These are phyloP conservation scores for Dallia pectoralis DNA, from an alignment of 2,797 vertebrate species.

Conservation along the genomic window DNA sequence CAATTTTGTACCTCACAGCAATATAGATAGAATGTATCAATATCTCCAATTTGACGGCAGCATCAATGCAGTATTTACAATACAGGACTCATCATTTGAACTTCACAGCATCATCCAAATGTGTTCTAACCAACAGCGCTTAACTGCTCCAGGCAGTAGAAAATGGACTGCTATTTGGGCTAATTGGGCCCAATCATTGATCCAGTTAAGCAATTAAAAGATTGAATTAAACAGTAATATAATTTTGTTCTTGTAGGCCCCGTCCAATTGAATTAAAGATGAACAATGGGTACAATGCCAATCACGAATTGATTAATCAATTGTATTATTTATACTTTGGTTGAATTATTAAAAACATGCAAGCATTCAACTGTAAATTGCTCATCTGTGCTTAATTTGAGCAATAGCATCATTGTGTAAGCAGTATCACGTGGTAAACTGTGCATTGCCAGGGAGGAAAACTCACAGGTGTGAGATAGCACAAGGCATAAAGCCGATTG, in stretches of 20 bases:
- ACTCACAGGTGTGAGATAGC: too few species aligned
- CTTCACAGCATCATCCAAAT: slow-evolving; percentile 17
- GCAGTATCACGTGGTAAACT: too few species aligned
- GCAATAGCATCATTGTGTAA: slow-evolving; percentile 10
- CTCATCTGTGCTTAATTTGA: slow-evolving; percentile 9
- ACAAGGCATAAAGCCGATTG: too few species aligned
- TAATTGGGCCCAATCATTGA: slow-evolving; percentile 44
- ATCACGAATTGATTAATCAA: slow-evolving; percentile 41
- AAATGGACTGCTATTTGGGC: slow-evolving; percentile 36
- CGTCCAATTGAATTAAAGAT: slow-evolving; percentile 28
- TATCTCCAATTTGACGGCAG: too few species aligned
- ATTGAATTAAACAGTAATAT: slow-evolving; percentile 43
- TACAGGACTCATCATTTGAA: not conserved
- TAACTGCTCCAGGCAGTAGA: not conserved
- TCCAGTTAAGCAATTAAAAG: slow-evolving; percentile 49
- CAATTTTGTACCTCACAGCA: too few species aligned
- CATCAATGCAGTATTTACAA: too few species aligned
- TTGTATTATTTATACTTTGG: slow-evolving; percentile 32
- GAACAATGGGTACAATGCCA: slow-evolving; percentile 43
- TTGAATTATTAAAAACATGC: slow-evolving; percentile 26
- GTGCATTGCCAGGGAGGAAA: too few species aligned
- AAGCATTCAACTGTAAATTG: not conserved
- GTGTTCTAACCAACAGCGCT: slow-evolving; percentile 8
- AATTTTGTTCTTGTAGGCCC: slow-evolving; percentile 21
- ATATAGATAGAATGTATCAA: too few species aligned